Percentiles rank a stretch among this genome's conserved stretches.
phyloP scores from a whole-genome alignment of 2,888 invertebrate genomes.

The Yponomeuta evonymella region DNA sequence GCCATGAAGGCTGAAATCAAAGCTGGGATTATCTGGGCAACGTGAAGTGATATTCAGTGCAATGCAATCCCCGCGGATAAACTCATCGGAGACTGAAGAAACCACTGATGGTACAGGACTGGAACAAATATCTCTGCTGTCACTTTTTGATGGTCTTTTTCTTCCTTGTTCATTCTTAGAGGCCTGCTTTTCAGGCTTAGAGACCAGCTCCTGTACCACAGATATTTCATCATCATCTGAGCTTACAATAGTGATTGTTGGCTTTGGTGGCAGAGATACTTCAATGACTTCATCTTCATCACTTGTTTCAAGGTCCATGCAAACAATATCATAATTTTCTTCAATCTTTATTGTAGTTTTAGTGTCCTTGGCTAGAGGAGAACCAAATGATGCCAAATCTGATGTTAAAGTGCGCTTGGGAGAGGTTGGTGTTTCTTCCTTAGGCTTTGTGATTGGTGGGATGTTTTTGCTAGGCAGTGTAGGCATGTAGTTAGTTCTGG shows the following conservation, averaged over 20 bases:
- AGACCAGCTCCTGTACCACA: conserved; percentile 27
- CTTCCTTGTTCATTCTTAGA: neutral
- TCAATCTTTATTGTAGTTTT: conserved; percentile 54
- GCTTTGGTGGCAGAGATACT: conserved; percentile 62
- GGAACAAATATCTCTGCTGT: conserved; percentile 42
- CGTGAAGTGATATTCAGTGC: conserved; percentile 67
- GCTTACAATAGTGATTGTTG: conserved; percentile 67
- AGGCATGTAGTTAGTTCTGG: neutral
- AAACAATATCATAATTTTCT: conserved; percentile 41
- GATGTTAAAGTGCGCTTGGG: conserved; percentile 26
- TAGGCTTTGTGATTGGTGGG: conserved; percentile 33
- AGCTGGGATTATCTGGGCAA: conserved; percentile 50
- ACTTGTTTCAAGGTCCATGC: conserved; percentile 54
- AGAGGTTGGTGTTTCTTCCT: conserved; percentile 41
- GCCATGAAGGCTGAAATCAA: conserved; percentile 70
- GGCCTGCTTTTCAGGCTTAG: neutral
- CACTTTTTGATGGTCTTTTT: conserved; percentile 5
- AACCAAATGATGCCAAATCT: conserved; percentile 53
- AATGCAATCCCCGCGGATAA: conserved; percentile 67
- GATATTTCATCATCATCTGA: conserved; percentile 64
- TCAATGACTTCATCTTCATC: conserved; percentile 71
- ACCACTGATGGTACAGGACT: conserved; percentile 69
- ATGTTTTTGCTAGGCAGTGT: neutral
- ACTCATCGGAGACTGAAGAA: conserved; percentile 69
- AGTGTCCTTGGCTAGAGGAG: conserved; percentile 43